A percentile compares a stretch with the other conserved stretches of the same genome.
Evolutionary conservation across 1,140 invertebrate species (phyloP).

Genomic region (honey bee (Apis mellifera)): DNA sequence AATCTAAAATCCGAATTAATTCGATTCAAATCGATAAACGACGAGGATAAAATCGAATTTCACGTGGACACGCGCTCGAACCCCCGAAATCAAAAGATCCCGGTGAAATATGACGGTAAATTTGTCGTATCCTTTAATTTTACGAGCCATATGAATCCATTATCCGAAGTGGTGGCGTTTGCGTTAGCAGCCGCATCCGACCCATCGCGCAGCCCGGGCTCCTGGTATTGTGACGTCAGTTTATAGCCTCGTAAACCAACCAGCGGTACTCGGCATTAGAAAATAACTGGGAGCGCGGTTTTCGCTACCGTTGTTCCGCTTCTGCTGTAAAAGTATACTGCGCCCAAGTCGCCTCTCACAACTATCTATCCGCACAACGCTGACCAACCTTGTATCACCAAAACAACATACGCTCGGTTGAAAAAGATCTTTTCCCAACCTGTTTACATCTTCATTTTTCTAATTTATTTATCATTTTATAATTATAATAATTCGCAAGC

Average conservation of each 20-base stretch:
- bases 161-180: constrained; percentile 78
- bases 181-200: constrained; percentile 58
- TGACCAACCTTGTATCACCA: constrained; percentile 5
- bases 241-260: constrained; percentile 80
- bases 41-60: not conserved
- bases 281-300: constrained; percentile 68
- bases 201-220: constrained; percentile 46
- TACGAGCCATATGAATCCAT: constrained; percentile 77
- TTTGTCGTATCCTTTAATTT: constrained; percentile 80
- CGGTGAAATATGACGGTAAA: constrained; percentile 74
- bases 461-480: not conserved
- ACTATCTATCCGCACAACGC: not conserved
- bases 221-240: constrained; percentile 76
- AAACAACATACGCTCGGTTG: not conserved
- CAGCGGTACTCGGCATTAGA: constrained; percentile 73
- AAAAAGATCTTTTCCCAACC: not conserved
- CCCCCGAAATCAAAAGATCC: constrained; percentile 31
- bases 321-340: constrained; percentile 48
- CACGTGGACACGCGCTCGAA: constrained; percentile 24
- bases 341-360: not conserved
- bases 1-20: no score
- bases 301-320: constrained; percentile 45
- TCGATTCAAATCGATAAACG: not conserved
- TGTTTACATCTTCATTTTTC: constrained; percentile 24
- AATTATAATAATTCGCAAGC: no score